phyloP scores from a whole-genome alignment of 2,113 vertebrate species.

The Nycticebus coucang region DNA sequence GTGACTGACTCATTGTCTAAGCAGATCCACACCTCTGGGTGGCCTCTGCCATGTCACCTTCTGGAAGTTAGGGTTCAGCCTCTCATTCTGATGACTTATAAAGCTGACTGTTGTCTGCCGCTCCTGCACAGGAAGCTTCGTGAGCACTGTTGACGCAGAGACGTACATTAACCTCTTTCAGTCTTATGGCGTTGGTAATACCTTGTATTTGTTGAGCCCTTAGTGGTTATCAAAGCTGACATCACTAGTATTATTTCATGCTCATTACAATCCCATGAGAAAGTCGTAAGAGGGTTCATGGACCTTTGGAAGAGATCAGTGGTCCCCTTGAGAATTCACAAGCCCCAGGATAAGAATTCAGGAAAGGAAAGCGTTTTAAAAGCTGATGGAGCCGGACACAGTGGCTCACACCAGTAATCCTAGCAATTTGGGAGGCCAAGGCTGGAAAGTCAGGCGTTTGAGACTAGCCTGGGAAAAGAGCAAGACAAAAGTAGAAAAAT shows the following conservation, averaged over 20 bases:
- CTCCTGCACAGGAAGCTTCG: background rate
- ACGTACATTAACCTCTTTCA: rapidly evolving
- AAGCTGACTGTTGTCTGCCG: rapidly evolving
- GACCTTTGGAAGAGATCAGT: background rate
- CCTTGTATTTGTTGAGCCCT: background rate
- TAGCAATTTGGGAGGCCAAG: no score
- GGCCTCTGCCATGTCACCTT: background rate
- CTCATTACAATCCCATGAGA: background rate
- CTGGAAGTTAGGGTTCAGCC: no score
- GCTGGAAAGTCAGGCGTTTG: no score
- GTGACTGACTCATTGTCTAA: background rate
- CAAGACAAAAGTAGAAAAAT: no score
- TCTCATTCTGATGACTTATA: background rate
- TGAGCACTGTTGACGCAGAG: background rate
- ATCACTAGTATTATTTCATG: background rate
- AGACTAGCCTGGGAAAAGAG: no score
- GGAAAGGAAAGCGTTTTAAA: background rate
- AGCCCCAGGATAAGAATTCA: background rate
- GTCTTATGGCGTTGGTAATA: background rate
- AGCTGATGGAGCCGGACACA: no score
- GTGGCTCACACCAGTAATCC: no score
- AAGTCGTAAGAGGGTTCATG: background rate
- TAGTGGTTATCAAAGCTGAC: background rate
- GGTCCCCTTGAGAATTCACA: background rate
- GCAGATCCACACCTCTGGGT: background rate